Conservation (phyloP, 2,888 invertebrate species). For the Hirtodrosophila confusa region DNA sequence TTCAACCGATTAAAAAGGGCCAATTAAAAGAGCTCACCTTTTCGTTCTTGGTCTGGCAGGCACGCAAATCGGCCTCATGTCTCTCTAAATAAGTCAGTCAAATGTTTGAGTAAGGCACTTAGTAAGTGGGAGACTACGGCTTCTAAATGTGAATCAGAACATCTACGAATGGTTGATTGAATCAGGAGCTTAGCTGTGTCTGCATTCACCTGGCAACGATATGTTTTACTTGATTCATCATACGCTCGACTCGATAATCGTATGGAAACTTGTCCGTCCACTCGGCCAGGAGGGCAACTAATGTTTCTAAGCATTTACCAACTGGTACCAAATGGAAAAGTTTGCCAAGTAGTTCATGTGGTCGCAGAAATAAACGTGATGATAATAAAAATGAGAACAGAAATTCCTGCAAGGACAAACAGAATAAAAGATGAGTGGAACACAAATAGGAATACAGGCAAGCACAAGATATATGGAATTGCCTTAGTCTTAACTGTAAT, state of each 20-base stretch:
- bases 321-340: conserved; percentile 83
- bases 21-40: conserved; percentile 67
- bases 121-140: conserved; percentile 84
- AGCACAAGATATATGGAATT: no score
- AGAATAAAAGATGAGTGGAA: conserved; percentile 17
- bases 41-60: conserved; percentile 82
- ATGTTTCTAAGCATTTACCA: conserved; percentile 82
- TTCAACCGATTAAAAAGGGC: neutral
- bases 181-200: no score
- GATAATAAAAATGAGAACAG: conserved; percentile 84
- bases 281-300: conserved; percentile 82
- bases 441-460: conserved; percentile 3
- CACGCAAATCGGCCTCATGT: conserved; percentile 84
- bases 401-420: conserved; percentile 80
- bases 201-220: conserved; percentile 82
- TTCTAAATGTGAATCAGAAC: conserved; percentile 84
- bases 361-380: conserved; percentile 84
- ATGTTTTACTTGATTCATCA: conserved; percentile 85
- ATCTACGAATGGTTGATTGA: conserved; percentile 60
- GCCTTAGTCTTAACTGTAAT: no score
- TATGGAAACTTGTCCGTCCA: conserved; percentile 84
- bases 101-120: conserved; percentile 85
- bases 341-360: conserved; percentile 83
- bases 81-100: conserved; percentile 84
- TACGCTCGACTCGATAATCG: conserved; percentile 84